Evolutionary conservation across 2,113 vertebrate species (phyloP).

Genomic region (Peromyscus leucopus): DNA sequence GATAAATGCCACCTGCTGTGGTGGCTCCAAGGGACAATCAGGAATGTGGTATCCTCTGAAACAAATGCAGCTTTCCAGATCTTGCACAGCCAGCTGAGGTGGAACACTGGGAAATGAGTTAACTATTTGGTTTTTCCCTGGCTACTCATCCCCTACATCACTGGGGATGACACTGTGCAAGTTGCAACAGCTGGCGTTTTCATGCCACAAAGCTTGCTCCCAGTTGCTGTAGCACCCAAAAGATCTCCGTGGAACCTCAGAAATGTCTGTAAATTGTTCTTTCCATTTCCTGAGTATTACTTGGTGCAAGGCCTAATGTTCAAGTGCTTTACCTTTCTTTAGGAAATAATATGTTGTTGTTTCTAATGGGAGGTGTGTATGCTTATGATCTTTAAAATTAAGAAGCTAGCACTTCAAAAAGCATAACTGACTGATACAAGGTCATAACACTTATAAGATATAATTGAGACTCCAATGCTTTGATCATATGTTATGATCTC

Average conservation of each 20-base stretch:
- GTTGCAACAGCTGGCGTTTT: slow-evolving; percentile 64
- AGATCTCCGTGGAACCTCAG: slow-evolving; percentile 19
- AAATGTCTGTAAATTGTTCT: not conserved
- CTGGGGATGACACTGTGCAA: slow-evolving; percentile 20
- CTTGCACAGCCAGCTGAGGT: slow-evolving; percentile 75
- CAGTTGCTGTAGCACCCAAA: not conserved
- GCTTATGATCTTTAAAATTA: not conserved
- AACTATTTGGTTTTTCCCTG: slow-evolving; percentile 46
- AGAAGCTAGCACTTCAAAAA: not conserved
- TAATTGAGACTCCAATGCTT: not conserved
- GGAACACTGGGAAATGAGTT: slow-evolving; percentile 67
- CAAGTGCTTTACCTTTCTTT: not conserved
- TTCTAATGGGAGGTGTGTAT: not conserved
- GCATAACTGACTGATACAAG: slow-evolving; percentile 8
- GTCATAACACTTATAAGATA: not conserved
- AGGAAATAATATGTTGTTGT: not conserved
- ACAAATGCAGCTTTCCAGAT: slow-evolving; percentile 67
- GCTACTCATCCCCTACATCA: slow-evolving; percentile 50
- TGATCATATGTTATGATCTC: not conserved
- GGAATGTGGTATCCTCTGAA: not conserved
- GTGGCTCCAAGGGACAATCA: slow-evolving; percentile 36
- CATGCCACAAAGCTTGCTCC: not conserved
- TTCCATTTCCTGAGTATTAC: not conserved
- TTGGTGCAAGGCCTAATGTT: not conserved
- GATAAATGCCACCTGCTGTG: slow-evolving; percentile 74